A percentile compares a stretch with the other conserved stretches of the same genome.
phyloP scores from a whole-genome alignment of 2,113 vertebrate genomes.

The Neolamprologus modestus region DNA sequence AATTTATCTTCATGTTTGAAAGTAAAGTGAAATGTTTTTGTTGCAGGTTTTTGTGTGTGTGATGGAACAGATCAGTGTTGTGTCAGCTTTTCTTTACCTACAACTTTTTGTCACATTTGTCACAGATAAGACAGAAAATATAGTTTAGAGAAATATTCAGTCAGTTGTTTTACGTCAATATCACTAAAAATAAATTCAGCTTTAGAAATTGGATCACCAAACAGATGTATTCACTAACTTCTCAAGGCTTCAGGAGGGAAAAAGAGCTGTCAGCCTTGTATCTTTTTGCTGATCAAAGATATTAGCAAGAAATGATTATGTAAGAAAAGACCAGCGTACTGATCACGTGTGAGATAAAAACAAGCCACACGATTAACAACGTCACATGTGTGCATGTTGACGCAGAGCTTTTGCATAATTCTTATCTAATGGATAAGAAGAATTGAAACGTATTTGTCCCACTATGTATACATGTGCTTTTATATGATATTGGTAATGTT shows the following conservation, averaged over 20 bases:
- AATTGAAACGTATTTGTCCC: background rate
- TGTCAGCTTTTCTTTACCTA: background rate
- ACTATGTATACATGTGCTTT: background rate
- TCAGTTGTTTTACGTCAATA: background rate
- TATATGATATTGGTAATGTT: background rate
- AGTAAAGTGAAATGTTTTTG: background rate
- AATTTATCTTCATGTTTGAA: background rate
- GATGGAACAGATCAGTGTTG: background rate
- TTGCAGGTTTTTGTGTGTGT: background rate
- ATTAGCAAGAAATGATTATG: background rate
- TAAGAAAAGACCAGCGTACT: background rate
- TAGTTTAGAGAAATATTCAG: background rate
- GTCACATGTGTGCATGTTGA: background rate
- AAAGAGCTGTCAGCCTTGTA: background rate
- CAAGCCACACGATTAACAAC: background rate
- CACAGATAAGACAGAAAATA: background rate
- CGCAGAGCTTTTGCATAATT: background rate
- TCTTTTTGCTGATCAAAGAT: background rate
- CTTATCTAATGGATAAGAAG: background rate
- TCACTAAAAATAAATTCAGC: background rate
- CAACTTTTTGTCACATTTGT: background rate
- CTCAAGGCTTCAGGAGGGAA: background rate
- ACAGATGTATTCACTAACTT: background rate
- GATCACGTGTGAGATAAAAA: background rate
- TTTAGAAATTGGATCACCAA: background rate